A percentile compares a stretch with the other conserved stretches of the same genome.
These are phyloP conservation scores for Kradibia gibbosae DNA, from an alignment of 1,140 invertebrate genomes.

Conservation along the genomic window DNA sequence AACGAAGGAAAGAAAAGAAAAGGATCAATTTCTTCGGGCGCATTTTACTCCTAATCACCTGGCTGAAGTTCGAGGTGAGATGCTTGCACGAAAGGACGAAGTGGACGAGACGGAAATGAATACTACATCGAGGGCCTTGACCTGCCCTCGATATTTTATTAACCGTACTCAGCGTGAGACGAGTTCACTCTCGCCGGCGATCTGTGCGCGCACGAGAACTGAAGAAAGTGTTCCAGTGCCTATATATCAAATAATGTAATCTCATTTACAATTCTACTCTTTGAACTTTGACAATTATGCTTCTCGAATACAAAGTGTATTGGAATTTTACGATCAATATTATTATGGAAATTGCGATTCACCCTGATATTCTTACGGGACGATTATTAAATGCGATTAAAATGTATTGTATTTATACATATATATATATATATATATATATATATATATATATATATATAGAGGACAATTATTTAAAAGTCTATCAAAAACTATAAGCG, in stretches of 20 bases:
- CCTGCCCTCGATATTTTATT: constrained; percentile 71
- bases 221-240: constrained; percentile 71
- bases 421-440: too few relatives aligned
- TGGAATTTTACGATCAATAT: too few relatives aligned
- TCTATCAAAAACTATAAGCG: neutral
- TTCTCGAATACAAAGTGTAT: neutral
- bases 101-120: constrained; percentile 50
- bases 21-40: neutral
- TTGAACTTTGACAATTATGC: neutral
- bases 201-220: constrained; percentile 53
- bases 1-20: neutral
- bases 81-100: constrained; percentile 46
- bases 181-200: constrained; percentile 73
- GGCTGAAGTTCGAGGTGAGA: neutral
- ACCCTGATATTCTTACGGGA: neutral
- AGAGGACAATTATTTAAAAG: neutral
- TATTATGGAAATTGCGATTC: too few relatives aligned
- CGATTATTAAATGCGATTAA: too few relatives aligned
- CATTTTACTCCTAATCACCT: neutral
- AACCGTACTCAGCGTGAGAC: constrained; percentile 41
- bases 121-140: constrained; percentile 68
- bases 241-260: neutral
- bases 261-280: constrained; percentile 7
- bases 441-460: too few relatives aligned
- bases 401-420: too few relatives aligned